A percentile compares a stretch with the other conserved stretches of the same genome.
These are phyloP conservation scores for Beroe forskalii DNA, from an alignment of 37 sponge, comb jelly and placozoan genomes.

Conservation along the genomic window DNA sequence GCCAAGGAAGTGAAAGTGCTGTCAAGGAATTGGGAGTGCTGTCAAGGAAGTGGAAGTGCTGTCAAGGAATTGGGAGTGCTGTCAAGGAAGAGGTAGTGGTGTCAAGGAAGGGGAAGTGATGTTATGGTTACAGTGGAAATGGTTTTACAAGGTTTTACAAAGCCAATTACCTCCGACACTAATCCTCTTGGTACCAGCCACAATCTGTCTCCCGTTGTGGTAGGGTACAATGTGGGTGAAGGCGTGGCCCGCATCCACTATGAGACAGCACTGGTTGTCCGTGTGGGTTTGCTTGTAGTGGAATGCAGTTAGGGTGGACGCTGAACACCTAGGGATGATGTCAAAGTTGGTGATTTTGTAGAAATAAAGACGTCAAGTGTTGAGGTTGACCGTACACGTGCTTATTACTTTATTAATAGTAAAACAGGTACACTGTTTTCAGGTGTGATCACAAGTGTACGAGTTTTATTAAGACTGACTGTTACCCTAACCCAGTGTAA, in stretches of 20 bases:
- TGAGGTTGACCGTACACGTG: no score
- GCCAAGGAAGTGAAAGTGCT: neutral
- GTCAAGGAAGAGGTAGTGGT: no score
- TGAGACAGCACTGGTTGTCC: constrained; percentile 70
- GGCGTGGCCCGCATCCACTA: constrained; percentile 91
- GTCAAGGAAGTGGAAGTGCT: neutral
- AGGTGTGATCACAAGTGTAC: no score
- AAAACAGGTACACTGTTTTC: no score
- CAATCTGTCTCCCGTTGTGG: constrained; percentile 71
- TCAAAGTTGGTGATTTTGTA: no score
- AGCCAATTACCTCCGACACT: constrained; percentile 96
- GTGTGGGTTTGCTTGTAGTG: constrained; percentile 68
- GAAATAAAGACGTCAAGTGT: no score
- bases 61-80: neutral
- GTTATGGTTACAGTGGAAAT: neutral
- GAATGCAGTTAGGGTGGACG: constrained; percentile 70
- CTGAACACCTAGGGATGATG: constrained; percentile 12
- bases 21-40: neutral
- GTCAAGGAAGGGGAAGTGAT: neutral
- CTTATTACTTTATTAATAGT: no score
- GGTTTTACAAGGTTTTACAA: no score
- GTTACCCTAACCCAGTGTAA: no score
- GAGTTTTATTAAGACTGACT: no score
- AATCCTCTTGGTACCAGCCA: constrained; percentile 73
- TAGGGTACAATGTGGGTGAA: constrained; percentile 94